Conservation (phyloP, 2,888 invertebrate species). For the Xylophagus ater region DNA sequence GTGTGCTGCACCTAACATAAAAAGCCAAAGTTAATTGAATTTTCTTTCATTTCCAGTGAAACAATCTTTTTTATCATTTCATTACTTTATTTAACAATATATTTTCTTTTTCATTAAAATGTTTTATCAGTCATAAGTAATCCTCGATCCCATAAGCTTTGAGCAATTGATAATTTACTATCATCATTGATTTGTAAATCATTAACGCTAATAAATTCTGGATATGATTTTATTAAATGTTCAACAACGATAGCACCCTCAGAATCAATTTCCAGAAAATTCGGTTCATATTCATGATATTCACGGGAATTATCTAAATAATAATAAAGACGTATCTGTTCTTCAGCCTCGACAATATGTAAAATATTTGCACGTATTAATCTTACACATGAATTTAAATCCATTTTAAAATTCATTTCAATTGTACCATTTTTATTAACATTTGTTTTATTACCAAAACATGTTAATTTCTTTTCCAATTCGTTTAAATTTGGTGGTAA, state of each 20-base stretch:
- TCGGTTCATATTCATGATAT: slow-evolving; percentile 71
- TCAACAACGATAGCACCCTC: slow-evolving; percentile 58
- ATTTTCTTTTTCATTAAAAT: too few relatives aligned
- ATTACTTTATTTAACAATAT: too few relatives aligned
- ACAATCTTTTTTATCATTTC: too few relatives aligned
- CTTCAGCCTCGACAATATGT: slow-evolving; percentile 54
- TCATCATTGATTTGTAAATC: slow-evolving; percentile 54
- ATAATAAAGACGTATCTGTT: slow-evolving; percentile 58
- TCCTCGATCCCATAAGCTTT: slow-evolving; percentile 73
- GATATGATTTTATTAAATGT: slow-evolving; percentile 61
- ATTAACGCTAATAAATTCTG: slow-evolving; percentile 60
- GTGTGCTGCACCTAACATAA: too few relatives aligned
- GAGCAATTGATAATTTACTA: slow-evolving; percentile 54
- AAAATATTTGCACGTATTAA: slow-evolving; percentile 46
- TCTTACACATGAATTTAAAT: slow-evolving; percentile 47
- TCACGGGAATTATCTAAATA: slow-evolving; percentile 74
- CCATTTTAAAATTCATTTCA: slow-evolving; percentile 19
- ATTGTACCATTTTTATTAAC: slow-evolving; percentile 48
- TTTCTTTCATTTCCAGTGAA: too few relatives aligned
- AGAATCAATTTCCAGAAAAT: slow-evolving; percentile 61
- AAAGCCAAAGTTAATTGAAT: too few relatives aligned
- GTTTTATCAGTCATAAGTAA: slow-evolving; percentile 54
- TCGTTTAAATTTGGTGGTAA: slow-evolving; percentile 69
- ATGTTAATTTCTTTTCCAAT: slow-evolving; percentile 56
- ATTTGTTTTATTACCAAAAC: slow-evolving; percentile 58